Evolutionary conservation across 1,140 invertebrate species (phyloP), one percentile per base, ranked within the genome.

Genomic region (Adelges cooleyi): DNA sequence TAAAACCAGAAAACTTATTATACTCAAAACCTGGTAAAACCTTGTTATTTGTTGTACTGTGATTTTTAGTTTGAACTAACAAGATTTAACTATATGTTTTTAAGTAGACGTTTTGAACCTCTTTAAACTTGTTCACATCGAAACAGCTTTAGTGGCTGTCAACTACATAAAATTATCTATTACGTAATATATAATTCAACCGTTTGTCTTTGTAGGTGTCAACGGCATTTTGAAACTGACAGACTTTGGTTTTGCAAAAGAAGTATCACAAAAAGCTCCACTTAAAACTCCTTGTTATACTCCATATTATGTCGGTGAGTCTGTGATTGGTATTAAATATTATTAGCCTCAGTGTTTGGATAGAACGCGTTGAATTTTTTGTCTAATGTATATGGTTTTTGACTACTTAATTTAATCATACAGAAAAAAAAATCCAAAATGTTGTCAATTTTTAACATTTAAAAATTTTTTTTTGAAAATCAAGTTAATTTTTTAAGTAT

Each of bases 191-290:
- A 51, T 33, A n/a, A n/a, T n/a, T n/a, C n/a, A n/a, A n/a, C n/a
- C n/a, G n/a, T n/a, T 50, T 65, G 68, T 40, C 17, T 71, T 73
- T 72, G 71, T 74, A 75, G 81, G 82, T 69, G 79, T 77, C 5
- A 80, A 81, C 71, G 92, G 89, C 27, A 80, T 90, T 68, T 81
- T 98, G 42, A 99, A 98, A 78, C 78, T 99, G 68, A 98, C 95
- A 38, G 96, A 99, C 77, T 99, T 98, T 79, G 96, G 96, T n/a
- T 99, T 99, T 81, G 96, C 96, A n/a, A 99, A 99, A 77, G 91
- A 96, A 77, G 93, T 87, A 0, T 78, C 85, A 66, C 80, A 82
- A n/a, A 85, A 87, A 67, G 87, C 90, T 67, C 86, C 89, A 0
- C 77, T 99, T 67, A 92, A 95, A 76, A 98, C 95, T 1, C 95